These are phyloP conservation scores for Trichomalopsis sarcophagae DNA, from an alignment of 1,140 invertebrate genomes.

Conservation along the genomic window DNA sequence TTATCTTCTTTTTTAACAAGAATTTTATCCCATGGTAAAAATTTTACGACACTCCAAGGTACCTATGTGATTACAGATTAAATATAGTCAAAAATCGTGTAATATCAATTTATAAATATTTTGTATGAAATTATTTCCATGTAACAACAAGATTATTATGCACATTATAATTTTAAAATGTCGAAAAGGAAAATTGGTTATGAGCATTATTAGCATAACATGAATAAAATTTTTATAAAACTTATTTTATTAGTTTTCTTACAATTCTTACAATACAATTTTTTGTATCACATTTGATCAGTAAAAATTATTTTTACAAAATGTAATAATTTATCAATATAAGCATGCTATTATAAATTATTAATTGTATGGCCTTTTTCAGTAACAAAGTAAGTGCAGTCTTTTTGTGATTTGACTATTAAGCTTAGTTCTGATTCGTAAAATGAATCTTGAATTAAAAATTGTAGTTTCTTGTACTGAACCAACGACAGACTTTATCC, in stretches of 20 bases:
- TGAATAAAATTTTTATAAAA: neutral
- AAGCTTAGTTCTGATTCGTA: no score
- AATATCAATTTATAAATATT: neutral
- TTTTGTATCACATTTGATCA: neutral
- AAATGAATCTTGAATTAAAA: neutral
- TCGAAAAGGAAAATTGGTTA: neutral
- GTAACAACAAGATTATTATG: no score
- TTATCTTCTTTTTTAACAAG: neutral
- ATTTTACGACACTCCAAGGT: neutral
- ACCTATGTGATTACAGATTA: no score
- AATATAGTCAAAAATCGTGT: neutral
- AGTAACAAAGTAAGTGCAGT: no score
- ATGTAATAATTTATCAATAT: no score
- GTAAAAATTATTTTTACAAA: no score
- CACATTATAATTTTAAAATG: neutral
- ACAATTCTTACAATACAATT: neutral
- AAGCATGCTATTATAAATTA: no score
- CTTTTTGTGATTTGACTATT: no score
- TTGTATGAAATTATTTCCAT: neutral
- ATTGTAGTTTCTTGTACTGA: neutral
- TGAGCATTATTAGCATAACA: neutral
- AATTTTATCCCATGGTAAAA: neutral
- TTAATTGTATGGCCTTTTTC: neutral
- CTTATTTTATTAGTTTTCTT: neutral
- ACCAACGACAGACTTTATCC: slow-evolving; percentile 6